Evolutionary conservation across 2,888 invertebrate species (phyloP), one percentile per base, ranked within the genome.

Genomic region (Lepidocyrtoides sp.): DNA sequence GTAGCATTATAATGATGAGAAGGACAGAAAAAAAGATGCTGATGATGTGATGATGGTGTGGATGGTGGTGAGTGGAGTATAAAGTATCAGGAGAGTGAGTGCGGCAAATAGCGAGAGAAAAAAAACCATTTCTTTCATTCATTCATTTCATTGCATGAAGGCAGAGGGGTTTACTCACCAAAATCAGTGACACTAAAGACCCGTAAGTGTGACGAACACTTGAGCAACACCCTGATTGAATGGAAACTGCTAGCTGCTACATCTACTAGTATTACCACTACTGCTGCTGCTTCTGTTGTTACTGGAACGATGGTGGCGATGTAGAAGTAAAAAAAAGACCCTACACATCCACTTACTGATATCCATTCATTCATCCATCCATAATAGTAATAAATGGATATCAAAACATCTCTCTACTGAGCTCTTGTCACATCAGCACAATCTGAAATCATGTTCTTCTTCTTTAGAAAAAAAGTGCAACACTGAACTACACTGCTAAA

Each of bases 161-260:
- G 20, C 57, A 54, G 89, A 44, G 75, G 77, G 36, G 23, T 32
- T 69, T 90, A 26, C 51, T 83, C 79, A 66, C 23, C 29, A 86
- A 87, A 91, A 91, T 87, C 86, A 87, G 81, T 87, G 72, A 82
- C 81, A 91, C 81, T 91, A 91, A 91, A 86, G 91, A 91, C 75
- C 82, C 91, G 86, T 83, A 87, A 91, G 86, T 87, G 87, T 84
- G 91, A 84, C 91, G 84, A 86, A 83, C 87, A 91, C 91, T 91
- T 91, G 91, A 91, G 82, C 82, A 82, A 82, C 91, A 86, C 82
- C 75, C 90, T 85, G 84, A 81, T 90, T 90, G 84, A 90, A 90
- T 85, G 79, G 23, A 90, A 79, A 75, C 81, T 57, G 20, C 48
- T 60, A n/a, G n/a, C n/a, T n/a, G n/a, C n/a, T n/a, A n/a, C n/a